Base-by-base conservation (phyloP, 2,113 vertebrate genomes). In the Ibidorhyncha struthersii region DNA sequence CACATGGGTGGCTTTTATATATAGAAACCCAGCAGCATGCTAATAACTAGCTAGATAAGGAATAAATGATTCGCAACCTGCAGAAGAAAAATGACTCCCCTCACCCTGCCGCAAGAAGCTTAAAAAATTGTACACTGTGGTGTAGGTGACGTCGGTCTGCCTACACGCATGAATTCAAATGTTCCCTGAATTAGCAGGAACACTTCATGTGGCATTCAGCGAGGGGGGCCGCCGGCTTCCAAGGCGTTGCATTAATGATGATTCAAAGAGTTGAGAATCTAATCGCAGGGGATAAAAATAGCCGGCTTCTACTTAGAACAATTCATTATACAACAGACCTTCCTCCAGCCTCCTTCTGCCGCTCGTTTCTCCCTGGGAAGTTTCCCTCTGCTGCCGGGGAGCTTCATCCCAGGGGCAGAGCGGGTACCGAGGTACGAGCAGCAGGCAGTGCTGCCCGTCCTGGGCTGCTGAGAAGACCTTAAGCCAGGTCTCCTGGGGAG, bases 201-300 rank as follows among this genome's bases (percentile, higher is more conserved):
- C 93, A 66, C 73, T 92, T 92, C 77, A 49, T 80, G 92, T 43
- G 95, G 91, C 34, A 76, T 88, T 90, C 91, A 59, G 83, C 14
- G 18, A 74, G 83, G 72, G 91, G 94, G 94, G 88, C 66, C 5
- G 38, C 91, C 14, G 55, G 73, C 91, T 97, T 83, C 95, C 92
- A 53, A 80, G 80, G 89, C 38, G 49, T 84, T 70, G 87, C 94
- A 96, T 96, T 97, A 96, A 95, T 88, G 94, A 96, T 97, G 97
- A 98, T 92, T 97, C 97, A 98, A 97, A 94, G 90, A 94, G 93
- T 95, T 94, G 93, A 92, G 87, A 96, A 91, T 94, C 94, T 94
- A 91, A 97, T 96, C 56, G 17, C 50, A 17, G 55, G 30, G 14
- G 86, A 96, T 86, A 97, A 97, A 97, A 97, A 98, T 97, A 98